Base-by-base conservation (phyloP, 64 coral and sea anemone genomes). In the Pachyseris speciosa region DNA sequence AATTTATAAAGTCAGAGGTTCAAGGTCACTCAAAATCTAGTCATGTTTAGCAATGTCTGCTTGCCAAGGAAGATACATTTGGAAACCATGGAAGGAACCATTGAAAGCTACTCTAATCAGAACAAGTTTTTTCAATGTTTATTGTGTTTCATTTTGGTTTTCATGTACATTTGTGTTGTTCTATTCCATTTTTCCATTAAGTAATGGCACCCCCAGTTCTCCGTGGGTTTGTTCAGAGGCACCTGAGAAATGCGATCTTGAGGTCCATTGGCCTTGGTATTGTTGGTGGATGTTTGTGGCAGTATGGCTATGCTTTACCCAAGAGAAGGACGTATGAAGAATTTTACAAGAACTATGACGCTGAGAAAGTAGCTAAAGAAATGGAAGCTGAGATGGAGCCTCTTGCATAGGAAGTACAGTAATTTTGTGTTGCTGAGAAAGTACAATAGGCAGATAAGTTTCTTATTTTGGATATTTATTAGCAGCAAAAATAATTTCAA, bases 291-390 rank as follows among this genome's bases (percentile, higher is more conserved):
- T 93, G 51, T 89, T 67, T 40, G 9, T 96, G 94, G 94, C 89
- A 93, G 78, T 93, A 93, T 79, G 66, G 84, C 19, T 88, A 93
- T 72, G 94, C 91, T 36, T 90, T 89, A 71, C 94, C 94, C 47
- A 92, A 93, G 36, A 43, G 86, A 40, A 84, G 79, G 61, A 48
- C 85, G 36, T 96, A 96, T 93, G 94, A 92, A 85, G 90, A 79
- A 13, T 96, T 96, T 39, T 96, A 96, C 86, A 96, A 96, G 60
- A 96, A 96, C 78, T 96, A 96, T 85, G 94, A 96, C 90, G 94
- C 94, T 52, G 94, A 93, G 50, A 96, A 96, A 69, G 94, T 93
- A 3, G 94, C 94, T 7, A 89, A 96, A 64, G 90, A 96, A 49
- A 47, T 96, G 70, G 91, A 93, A 63, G 74, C 89, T 26, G 38